These are phyloP conservation scores for Sympetrum striolatum DNA, from an alignment of 2,888 invertebrate genomes.

Conservation along the genomic window DNA sequence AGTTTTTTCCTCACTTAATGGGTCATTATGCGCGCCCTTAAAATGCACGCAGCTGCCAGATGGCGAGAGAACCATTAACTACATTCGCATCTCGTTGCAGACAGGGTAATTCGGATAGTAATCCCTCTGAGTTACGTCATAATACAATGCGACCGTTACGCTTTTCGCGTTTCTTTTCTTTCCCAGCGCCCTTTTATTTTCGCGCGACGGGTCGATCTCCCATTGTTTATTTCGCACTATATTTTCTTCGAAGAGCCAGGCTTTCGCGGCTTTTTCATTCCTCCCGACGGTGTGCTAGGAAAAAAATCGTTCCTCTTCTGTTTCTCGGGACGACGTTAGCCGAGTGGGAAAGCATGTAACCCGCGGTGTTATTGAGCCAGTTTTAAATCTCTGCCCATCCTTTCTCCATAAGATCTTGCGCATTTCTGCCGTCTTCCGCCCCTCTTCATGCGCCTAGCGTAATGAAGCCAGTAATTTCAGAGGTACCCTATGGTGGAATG, in stretches of 20 bases:
- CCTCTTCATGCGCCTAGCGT: neutral
- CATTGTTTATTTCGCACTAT: neutral
- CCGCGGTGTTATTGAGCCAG: neutral
- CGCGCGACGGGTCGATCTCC: neutral
- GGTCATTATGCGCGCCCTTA: no score
- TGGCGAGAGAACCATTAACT: neutral
- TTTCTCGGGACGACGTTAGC: neutral
- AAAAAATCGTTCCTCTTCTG: no score
- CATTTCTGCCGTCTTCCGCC: neutral
- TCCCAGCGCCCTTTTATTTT: neutral
- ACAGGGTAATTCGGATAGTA: neutral
- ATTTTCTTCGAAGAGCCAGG: no score
- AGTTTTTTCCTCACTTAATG: no score
- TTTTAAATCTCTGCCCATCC: conserved; percentile 7
- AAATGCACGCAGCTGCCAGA: no score
- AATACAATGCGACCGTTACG: neutral
- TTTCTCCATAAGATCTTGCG: neutral
- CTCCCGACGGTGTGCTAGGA: no score
- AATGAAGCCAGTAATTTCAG: conserved; percentile 22
- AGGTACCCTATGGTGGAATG: neutral
- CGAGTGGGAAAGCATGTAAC: conserved; percentile 32
- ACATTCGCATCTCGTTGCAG: neutral
- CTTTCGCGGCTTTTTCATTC: no score
- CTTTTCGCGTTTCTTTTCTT: neutral
- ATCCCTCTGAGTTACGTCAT: neutral